Percentiles rank a stretch among this genome's conserved stretches.
Conservation (phyloP, 2,888 invertebrate species). For the Euzophera pinguis region DNA sequence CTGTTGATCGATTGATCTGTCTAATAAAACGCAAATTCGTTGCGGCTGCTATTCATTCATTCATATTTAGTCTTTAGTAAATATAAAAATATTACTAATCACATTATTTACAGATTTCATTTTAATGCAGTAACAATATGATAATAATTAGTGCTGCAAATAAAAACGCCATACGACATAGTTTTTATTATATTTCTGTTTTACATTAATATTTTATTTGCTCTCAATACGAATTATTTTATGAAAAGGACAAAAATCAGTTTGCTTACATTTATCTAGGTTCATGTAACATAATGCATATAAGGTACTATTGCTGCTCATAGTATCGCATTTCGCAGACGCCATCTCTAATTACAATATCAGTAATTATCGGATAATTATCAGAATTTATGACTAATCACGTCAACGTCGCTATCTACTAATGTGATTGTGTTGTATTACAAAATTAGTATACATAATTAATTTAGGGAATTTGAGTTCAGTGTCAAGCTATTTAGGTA, state of each 20-base stretch:
- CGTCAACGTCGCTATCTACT: conserved; percentile 5
- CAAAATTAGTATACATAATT: conserved; percentile 6
- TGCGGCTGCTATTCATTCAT: conserved; percentile 17
- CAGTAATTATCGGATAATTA: conserved; percentile 5
- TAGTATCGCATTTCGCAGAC: background rate
- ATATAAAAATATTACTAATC: no score
- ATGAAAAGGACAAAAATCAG: no score
- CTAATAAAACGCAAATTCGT: conserved; percentile 16
- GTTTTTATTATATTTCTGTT: no score
- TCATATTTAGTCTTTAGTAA: background rate
- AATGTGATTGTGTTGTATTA: conserved; percentile 5
- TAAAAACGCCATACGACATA: no score
- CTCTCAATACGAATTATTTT: no score
- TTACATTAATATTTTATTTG: no score
- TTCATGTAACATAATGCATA: no score
- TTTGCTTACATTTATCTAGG: no score
- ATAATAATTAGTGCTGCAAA: no score
- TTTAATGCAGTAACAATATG: no score
- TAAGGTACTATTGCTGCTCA: background rate
- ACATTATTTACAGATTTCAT: no score
- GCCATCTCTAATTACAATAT: background rate
- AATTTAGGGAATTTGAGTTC: background rate
- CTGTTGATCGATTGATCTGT: conserved; percentile 12
- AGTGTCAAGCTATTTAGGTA: background rate
- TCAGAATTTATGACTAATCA: conserved; percentile 10